Percentiles rank a stretch among this genome's conserved stretches.
Evolutionary conservation across 1,140 invertebrate genomes (phyloP).

Genomic region (Atta colombica): DNA sequence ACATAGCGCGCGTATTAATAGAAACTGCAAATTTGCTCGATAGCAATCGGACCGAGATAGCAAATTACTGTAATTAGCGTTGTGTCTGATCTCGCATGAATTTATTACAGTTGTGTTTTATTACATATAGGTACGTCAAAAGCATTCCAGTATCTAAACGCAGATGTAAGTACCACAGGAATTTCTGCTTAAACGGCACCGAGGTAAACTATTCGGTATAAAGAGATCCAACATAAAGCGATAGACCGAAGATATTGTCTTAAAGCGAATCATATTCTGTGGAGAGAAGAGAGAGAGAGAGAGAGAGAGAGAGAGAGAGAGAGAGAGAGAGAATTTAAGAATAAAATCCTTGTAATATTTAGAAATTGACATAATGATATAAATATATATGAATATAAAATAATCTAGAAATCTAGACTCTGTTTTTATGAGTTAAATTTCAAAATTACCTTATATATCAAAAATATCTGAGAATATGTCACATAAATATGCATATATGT

Average conservation of each 20-base stretch:
- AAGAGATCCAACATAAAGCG: constrained; percentile 46
- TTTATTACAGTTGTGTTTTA: constrained; percentile 69
- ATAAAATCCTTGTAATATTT: neutral
- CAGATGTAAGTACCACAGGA: constrained; percentile 58
- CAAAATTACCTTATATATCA: neutral
- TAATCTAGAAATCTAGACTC: neutral
- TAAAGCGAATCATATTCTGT: constrained; percentile 17
- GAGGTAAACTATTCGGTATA: constrained; percentile 38
- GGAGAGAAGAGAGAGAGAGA: neutral
- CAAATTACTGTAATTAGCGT: constrained; percentile 73
- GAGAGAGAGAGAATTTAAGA: neutral
- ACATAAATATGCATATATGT: neutral
- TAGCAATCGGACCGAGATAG: neutral
- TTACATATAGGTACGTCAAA: constrained; percentile 67
- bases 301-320: neutral
- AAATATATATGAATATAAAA: neutral
- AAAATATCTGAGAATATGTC: neutral
- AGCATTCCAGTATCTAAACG: constrained; percentile 67
- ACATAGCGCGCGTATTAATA: constrained; percentile 13
- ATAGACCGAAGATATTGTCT: constrained; percentile 27
- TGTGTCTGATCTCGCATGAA: constrained; percentile 67
- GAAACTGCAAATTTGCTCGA: neutral
- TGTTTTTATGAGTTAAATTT: neutral
- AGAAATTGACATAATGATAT: neutral
- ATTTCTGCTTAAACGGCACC: constrained; percentile 42